phyloP scores from a whole-genome alignment of 2,888 invertebrate species.

The Caenorhabditis panamensis region DNA sequence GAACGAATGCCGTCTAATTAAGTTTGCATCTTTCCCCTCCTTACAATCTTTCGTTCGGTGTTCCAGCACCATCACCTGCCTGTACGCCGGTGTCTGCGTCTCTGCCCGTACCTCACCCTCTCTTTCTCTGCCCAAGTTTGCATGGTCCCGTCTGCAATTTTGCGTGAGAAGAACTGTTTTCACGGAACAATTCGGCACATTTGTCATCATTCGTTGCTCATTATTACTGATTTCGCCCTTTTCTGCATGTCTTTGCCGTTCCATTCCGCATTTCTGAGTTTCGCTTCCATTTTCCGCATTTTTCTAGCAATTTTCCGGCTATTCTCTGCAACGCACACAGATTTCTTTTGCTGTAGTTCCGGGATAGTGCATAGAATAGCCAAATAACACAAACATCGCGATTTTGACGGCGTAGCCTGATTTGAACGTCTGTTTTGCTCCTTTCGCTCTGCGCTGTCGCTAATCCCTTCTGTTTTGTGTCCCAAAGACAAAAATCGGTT shows the following conservation, averaged over 20 bases:
- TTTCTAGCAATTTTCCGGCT: background rate
- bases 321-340: background rate
- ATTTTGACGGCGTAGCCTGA: background rate
- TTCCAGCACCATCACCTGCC: background rate
- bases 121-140: no score
- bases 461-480: slow-evolving; percentile 8
- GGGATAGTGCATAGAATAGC: no score
- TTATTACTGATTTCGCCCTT: no score
- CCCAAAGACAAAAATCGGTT: slow-evolving; percentile 31
- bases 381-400: slow-evolving; percentile 10
- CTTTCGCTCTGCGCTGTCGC: background rate
- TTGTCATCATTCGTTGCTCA: background rate
- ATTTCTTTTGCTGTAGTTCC: background rate
- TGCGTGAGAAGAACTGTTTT: background rate
- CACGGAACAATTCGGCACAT: background rate
- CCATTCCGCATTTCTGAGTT: no score
- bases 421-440: background rate
- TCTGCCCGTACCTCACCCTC: background rate
- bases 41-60: background rate
- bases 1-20: no score
- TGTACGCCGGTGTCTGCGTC: no score
- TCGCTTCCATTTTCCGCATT: no score
- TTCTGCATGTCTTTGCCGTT: no score
- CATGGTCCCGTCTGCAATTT: no score
- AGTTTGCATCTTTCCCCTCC: background rate